These are phyloP conservation scores for Paratilapia polleni DNA, from an alignment of 2,113 vertebrate genomes.

Conservation along the genomic window DNA sequence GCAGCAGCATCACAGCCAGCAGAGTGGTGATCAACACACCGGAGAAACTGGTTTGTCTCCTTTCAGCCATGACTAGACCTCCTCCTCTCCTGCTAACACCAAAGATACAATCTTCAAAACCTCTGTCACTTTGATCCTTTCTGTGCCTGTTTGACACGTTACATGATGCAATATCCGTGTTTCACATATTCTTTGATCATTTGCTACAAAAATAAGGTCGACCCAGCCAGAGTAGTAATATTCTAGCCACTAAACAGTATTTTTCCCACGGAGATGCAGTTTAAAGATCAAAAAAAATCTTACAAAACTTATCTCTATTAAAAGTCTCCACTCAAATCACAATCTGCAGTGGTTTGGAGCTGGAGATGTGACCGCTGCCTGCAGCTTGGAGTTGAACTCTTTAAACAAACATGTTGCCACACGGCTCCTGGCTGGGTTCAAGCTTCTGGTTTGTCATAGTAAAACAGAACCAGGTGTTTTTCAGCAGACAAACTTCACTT, in stretches of 20 bases:
- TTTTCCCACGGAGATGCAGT: background rate
- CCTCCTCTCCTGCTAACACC: conserved; percentile 23
- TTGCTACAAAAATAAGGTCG: background rate
- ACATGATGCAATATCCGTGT: background rate
- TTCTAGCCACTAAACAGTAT: background rate
- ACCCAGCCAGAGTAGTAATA: background rate
- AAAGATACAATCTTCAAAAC: background rate
- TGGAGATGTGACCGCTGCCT: background rate
- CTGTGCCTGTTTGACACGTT: background rate
- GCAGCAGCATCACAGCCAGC: conserved; percentile 71
- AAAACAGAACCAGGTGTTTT: conserved; percentile 49
- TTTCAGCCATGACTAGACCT: conserved; percentile 70
- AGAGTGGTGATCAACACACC: conserved; percentile 50
- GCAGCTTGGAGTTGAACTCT: conserved; percentile 16
- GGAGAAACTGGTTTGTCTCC: conserved; percentile 51
- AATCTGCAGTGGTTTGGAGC: background rate
- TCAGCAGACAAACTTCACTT: conserved; percentile 2
- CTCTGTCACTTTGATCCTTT: background rate
- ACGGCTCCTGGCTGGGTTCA: background rate
- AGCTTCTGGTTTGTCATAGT: background rate
- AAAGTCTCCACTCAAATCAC: background rate
- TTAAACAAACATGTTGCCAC: conserved; percentile 13
- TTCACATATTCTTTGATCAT: background rate
- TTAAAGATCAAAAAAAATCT: background rate
- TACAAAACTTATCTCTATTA: background rate